Evolutionary conservation across 2,113 vertebrate genomes (phyloP).

Genomic region (Narcine bancroftii): DNA sequence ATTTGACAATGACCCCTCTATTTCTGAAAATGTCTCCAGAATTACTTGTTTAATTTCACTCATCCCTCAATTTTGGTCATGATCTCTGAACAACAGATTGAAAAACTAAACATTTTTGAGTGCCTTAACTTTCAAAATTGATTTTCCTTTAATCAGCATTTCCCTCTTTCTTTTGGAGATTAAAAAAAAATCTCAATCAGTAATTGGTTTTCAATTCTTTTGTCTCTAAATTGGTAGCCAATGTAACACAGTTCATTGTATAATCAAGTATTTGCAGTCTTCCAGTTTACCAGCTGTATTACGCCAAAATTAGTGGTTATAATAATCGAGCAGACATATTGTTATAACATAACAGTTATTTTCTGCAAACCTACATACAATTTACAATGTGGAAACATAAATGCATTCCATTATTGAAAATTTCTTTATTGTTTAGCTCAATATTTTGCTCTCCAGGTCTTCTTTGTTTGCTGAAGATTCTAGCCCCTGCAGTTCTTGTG

Average conservation of each 20-base stretch:
- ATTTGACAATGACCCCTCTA: not conserved
- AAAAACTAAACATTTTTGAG: not conserved
- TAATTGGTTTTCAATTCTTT: not conserved
- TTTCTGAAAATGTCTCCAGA: not conserved
- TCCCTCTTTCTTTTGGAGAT: not conserved
- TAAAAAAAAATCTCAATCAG: not conserved
- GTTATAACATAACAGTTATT: too few species aligned
- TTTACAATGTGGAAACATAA: not conserved
- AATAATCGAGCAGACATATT: too few species aligned
- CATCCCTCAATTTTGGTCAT: not conserved
- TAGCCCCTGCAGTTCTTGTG: too few species aligned
- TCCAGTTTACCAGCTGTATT: not conserved
- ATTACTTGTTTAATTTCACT: not conserved
- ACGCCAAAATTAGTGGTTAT: not conserved
- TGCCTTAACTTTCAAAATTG: not conserved
- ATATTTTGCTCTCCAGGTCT: too few species aligned
- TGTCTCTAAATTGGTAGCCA: not conserved
- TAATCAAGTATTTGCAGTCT: not conserved
- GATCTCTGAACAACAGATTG: not conserved
- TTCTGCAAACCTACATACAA: not conserved
- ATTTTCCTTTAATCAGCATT: not conserved
- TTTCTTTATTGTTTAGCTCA: not conserved
- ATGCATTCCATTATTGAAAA: not conserved
- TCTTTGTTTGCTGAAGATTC: too few species aligned
- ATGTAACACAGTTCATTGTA: not conserved